Conservation (phyloP, 2,888 invertebrate genomes). For the Zygothrica quintamaculata region DNA sequence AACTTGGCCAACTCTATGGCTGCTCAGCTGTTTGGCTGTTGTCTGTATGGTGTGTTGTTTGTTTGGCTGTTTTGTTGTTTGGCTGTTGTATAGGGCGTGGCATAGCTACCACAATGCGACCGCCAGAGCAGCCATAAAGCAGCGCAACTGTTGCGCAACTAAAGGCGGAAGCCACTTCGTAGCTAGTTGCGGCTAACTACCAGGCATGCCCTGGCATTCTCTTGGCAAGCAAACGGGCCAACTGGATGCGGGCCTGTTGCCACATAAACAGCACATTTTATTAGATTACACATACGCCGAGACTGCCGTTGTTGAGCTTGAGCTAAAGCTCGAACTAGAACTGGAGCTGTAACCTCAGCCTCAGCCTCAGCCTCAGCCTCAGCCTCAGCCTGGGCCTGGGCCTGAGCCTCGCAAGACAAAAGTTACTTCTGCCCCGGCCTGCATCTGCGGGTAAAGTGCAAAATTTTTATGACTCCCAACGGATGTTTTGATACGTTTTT, state of each 20-base stretch:
- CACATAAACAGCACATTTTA: slow-evolving; percentile 80
- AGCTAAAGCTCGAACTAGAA: too few relatives aligned
- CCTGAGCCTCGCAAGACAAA: slow-evolving; percentile 39
- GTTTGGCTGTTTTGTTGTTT: slow-evolving; percentile 3
- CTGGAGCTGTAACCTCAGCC: slow-evolving; percentile 4
- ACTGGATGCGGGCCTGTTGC: slow-evolving; percentile 53
- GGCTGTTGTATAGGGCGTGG: slow-evolving; percentile 12
- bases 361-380: not conserved
- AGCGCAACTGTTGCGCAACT: slow-evolving; percentile 72
- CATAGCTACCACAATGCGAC: slow-evolving; percentile 44
- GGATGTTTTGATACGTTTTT: slow-evolving; percentile 81
- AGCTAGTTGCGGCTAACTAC: slow-evolving; percentile 61
- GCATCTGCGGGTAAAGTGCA: slow-evolving; percentile 70
- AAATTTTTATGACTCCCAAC: slow-evolving; percentile 79
- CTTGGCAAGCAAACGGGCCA: slow-evolving; percentile 9
- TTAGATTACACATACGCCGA: slow-evolving; percentile 76
- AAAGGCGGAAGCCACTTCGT: slow-evolving; percentile 50
- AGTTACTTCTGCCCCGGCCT: slow-evolving; percentile 24
- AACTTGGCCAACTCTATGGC: slow-evolving; percentile 29
- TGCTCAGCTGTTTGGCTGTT: slow-evolving; percentile 4
- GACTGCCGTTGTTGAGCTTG: slow-evolving; percentile 20
- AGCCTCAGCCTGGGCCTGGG: too few relatives aligned
- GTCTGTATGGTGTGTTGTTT: not conserved
- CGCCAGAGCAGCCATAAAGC: slow-evolving; percentile 63
- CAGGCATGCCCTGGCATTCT: slow-evolving; percentile 46